These are phyloP conservation scores for Osmerus eperlanus DNA, from an alignment of 2,113 vertebrate genomes.

Conservation along the genomic window DNA sequence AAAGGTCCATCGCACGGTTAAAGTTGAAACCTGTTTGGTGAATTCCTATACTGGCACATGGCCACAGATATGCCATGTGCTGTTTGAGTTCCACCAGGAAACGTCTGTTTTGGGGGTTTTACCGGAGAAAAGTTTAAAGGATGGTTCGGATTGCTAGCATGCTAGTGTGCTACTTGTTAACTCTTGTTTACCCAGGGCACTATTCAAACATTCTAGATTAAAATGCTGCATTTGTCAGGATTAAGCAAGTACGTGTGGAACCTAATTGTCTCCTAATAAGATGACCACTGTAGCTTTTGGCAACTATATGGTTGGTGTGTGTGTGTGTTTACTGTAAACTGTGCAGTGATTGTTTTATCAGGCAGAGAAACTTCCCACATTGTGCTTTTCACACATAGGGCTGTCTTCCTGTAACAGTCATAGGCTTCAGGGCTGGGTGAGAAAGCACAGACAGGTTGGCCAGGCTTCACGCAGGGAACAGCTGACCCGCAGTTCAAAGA, in stretches of 20 bases:
- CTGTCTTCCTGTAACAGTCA: too few relatives aligned
- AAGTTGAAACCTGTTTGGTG: conserved; percentile 63
- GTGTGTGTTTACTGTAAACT: conserved; percentile 2
- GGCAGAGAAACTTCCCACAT: too few relatives aligned
- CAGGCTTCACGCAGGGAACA: conserved; percentile 63
- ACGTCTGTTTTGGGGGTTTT: too few relatives aligned
- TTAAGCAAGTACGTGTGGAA: conserved; percentile 1
- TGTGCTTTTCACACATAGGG: too few relatives aligned
- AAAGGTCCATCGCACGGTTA: conserved; percentile 56
- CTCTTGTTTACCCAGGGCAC: too few relatives aligned
- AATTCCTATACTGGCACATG: conserved; percentile 62
- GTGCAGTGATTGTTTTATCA: too few relatives aligned
- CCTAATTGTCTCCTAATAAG: conserved; percentile 6
- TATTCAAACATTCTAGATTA: too few relatives aligned
- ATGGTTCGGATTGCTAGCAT: background rate
- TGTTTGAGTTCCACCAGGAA: background rate
- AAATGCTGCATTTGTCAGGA: background rate
- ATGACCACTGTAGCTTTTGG: background rate
- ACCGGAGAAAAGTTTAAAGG: background rate
- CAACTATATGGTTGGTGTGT: background rate
- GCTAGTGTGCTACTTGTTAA: background rate
- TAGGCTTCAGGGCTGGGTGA: conserved; percentile 45
- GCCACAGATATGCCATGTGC: background rate
- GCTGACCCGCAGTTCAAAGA: conserved; percentile 73
- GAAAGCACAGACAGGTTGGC: conserved; percentile 54